Conservation (phyloP, 2,888 invertebrate species). For the Notodromas monacha region DNA sequence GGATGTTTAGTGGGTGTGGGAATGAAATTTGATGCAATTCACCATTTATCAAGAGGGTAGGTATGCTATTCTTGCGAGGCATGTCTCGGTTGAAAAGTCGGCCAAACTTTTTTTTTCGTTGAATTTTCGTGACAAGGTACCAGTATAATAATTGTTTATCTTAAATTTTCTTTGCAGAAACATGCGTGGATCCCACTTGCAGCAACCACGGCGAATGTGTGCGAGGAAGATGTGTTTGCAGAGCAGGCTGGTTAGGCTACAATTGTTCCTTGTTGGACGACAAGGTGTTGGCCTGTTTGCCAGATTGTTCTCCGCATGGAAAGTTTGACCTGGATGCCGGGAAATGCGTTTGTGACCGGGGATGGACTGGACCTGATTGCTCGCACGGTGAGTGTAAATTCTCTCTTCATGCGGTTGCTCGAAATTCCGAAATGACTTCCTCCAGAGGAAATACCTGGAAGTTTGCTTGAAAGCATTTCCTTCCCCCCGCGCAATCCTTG, state of each 20-base stretch:
- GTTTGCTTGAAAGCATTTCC: neutral
- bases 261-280: conserved; percentile 16
- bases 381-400: conserved; percentile 42
- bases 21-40: too few relatives aligned
- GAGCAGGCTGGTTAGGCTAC: conserved; percentile 35
- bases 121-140: too few relatives aligned
- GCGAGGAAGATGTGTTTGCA: conserved; percentile 67
- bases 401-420: neutral
- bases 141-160: too few relatives aligned
- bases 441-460: too few relatives aligned
- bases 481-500: too few relatives aligned
- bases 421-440: too few relatives aligned
- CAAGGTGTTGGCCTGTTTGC: conserved; percentile 17
- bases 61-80: too few relatives aligned
- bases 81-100: too few relatives aligned
- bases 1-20: too few relatives aligned
- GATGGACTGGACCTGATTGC: conserved; percentile 76
- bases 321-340: conserved; percentile 64
- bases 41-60: too few relatives aligned
- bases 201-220: conserved; percentile 75
- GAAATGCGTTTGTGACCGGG: conserved; percentile 63
- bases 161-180: conserved; percentile 24
- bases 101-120: too few relatives aligned
- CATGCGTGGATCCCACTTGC: conserved; percentile 69
- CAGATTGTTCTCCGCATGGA: conserved; percentile 77